Base-by-base conservation (phyloP, 1,140 invertebrate genomes). In the Adelges cooleyi region DNA sequence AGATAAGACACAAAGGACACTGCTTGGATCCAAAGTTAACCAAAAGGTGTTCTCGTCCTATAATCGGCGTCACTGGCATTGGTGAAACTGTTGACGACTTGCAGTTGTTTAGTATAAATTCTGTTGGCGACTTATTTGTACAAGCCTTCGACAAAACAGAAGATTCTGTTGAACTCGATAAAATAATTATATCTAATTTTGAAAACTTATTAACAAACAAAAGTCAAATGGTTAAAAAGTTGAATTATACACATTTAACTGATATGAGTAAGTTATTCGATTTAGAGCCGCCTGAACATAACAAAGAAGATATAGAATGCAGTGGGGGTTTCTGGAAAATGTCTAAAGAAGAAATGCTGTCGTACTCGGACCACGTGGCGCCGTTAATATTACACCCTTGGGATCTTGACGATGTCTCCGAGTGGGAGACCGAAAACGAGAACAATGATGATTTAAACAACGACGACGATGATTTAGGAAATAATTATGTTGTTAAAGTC, bases 61-160 rank as follows among this genome's bases (percentile, higher is more conserved):
- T 62, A 48, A 22, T 29, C 33, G 56, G 56, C 11, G 18, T 17
- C 11, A 62, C 56, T 48, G 18, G 13, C 29, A 20, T 62, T 20
- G 56, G 56, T 18, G 25, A 62, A 20, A 4, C 27, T 33, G 13
- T 22, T 33, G 20, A 22, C 27, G 15, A 62, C 44, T 48, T 62
- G 44, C 42, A 29, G 33, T 4, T 62, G 5, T 62, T 48, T 1
- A 46, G 42, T 48, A 29, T 62, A 29, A 62, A 62, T 62, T 62
- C 56, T 17, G 17, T 18, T 62, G 56, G 56, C 25, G 56, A 62
- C 29, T 62, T 62, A 48, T 62, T 62, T 62, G 42, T 62, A 33
- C 56, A 62, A 62, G 46, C 25, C 22, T 3, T 62, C 20, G 46
- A 62, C 15, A 18, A 62, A 27, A 27, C 6, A 38, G 36, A 38